phyloP scores from a whole-genome alignment of 2,113 vertebrate species.

The Aleadryas rufinucha region DNA sequence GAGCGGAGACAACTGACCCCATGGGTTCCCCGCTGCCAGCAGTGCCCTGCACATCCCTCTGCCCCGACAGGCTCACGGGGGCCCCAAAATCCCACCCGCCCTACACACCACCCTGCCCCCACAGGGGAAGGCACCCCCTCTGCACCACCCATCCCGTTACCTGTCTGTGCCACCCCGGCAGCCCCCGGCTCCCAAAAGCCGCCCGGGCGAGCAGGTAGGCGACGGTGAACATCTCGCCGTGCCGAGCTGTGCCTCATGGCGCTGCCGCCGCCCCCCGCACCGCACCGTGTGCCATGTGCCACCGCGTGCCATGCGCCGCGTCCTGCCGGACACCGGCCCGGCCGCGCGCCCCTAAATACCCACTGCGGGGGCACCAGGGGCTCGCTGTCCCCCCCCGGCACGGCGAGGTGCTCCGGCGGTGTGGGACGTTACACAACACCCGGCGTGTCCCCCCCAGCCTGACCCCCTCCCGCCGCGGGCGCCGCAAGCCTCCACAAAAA shows the following conservation, averaged over 20 bases:
- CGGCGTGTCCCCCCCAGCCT: neutral
- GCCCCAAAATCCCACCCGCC: neutral
- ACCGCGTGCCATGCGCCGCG: neutral
- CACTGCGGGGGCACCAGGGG: neutral
- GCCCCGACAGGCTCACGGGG: rapidly evolving
- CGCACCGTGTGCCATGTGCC: neutral
- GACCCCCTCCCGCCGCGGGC: neutral
- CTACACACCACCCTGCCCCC: neutral
- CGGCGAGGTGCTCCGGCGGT: neutral
- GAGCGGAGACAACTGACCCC: neutral
- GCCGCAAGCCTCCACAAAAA: slow-evolving; percentile 56
- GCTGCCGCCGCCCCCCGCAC: neutral
- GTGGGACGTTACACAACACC: neutral
- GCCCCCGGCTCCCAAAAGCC: neutral
- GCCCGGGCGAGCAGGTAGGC: slow-evolving; percentile 60
- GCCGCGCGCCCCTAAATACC: slow-evolving; percentile 1
- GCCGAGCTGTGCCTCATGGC: slow-evolving; percentile 9
- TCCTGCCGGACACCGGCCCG: neutral
- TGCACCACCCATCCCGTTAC: neutral
- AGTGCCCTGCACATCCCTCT: rapidly evolving
- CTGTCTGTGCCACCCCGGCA: neutral
- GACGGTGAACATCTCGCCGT: slow-evolving; percentile 59
- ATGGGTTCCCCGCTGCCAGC: rapidly evolving
- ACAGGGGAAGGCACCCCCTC: too few relatives aligned
- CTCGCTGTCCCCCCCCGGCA: neutral